These are phyloP conservation scores for Sebastes iracundus DNA, from an alignment of 2,797 vertebrate species.

Conservation along the genomic window DNA sequence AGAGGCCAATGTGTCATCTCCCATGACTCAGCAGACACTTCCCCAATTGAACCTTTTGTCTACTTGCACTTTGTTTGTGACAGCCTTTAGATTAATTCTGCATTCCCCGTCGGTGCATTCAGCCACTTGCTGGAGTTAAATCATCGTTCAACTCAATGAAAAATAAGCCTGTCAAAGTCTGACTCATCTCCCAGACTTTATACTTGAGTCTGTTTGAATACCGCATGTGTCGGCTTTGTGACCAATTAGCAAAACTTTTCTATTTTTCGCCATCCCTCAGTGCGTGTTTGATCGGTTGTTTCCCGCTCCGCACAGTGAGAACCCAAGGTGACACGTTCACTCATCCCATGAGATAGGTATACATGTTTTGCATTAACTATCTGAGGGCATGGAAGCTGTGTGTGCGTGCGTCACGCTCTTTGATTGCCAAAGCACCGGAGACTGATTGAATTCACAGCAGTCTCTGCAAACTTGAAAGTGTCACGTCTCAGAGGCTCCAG, in stretches of 20 bases:
- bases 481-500: background rate
- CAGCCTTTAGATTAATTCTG: conserved; percentile 46
- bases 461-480: conserved; percentile 1
- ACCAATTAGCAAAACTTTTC: conserved; percentile 50
- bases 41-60: conserved; percentile 29
- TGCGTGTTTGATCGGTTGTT: conserved; percentile 42
- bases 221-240: conserved; percentile 34
- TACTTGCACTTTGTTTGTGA: conserved; percentile 26
- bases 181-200: conserved; percentile 55
- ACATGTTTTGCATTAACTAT: conserved; percentile 40
- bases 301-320: conserved; percentile 9
- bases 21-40: conserved; percentile 4
- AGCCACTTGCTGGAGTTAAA: conserved; percentile 49
- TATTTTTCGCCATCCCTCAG: conserved; percentile 20
- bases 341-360: conserved; percentile 12
- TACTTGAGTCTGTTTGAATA: conserved; percentile 44
- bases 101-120: conserved; percentile 33
- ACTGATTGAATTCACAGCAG: background rate
- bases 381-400: background rate
- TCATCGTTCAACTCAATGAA: conserved; percentile 50
- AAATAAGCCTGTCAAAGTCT: conserved; percentile 54
- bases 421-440: background rate
- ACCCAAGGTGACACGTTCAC: conserved; percentile 47
- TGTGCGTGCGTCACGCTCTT: background rate
- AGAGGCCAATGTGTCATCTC: conserved; percentile 25